These are phyloP conservation scores for Acrobasis repandana DNA, from an alignment of 2,888 invertebrate species.

Conservation along the genomic window DNA sequence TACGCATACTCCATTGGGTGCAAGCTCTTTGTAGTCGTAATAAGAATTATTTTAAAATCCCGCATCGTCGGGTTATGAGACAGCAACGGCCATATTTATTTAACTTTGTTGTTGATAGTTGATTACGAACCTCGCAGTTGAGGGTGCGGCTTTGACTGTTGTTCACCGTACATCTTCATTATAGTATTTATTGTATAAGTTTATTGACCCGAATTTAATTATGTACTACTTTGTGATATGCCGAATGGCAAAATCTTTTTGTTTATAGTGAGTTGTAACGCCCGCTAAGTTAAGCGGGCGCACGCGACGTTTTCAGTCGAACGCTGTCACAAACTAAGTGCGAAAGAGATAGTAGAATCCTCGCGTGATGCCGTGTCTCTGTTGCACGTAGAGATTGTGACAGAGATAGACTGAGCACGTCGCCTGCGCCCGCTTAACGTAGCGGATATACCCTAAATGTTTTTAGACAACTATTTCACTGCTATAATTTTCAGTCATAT, in stretches of 20 bases:
- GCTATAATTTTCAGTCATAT: too few relatives aligned
- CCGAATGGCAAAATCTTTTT: neutral
- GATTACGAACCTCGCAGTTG: conserved; percentile 61
- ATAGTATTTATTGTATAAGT: conserved; percentile 6
- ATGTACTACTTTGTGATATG: conserved; percentile 4
- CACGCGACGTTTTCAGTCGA: too few relatives aligned
- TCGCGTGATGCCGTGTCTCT: too few relatives aligned
- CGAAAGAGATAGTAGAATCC: too few relatives aligned
- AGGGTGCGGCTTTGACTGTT: conserved; percentile 54
- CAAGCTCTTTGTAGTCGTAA: conserved; percentile 4
- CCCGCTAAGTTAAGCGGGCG: too few relatives aligned
- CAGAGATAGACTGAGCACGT: too few relatives aligned
- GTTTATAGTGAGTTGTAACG: neutral
- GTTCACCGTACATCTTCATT: neutral
- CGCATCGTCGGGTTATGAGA: conserved; percentile 19
- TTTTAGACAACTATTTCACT: too few relatives aligned
- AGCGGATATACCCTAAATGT: too few relatives aligned
- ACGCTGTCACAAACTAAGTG: too few relatives aligned
- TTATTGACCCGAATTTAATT: conserved; percentile 5
- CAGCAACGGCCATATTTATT: conserved; percentile 66
- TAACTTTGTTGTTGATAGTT: conserved; percentile 52
- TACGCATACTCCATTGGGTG: neutral
- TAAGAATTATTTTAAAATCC: conserved; percentile 6
- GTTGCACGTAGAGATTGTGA: too few relatives aligned
- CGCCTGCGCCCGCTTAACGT: too few relatives aligned